These are phyloP conservation scores for Aspiorhynchus laticeps DNA, from an alignment of 2,113 vertebrate genomes.

Conservation along the genomic window DNA sequence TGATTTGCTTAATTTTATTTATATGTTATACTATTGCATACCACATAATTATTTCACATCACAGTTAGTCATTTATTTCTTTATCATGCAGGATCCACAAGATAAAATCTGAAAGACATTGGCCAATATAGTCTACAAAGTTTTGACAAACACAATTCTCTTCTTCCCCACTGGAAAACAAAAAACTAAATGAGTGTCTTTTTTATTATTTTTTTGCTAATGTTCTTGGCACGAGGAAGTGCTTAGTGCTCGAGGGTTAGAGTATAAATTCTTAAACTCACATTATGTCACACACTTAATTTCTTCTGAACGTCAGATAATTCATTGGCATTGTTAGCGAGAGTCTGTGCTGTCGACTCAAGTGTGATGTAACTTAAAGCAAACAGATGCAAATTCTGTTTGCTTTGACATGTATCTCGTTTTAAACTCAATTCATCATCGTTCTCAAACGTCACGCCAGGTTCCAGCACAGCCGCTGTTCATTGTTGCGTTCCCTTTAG, in stretches of 20 bases:
- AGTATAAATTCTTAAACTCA: slow-evolving; percentile 25
- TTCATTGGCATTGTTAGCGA: background rate
- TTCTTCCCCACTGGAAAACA: background rate
- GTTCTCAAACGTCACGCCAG: background rate
- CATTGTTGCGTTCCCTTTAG: background rate
- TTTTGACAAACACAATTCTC: background rate
- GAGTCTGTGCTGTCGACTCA: background rate
- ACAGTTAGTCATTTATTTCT: background rate
- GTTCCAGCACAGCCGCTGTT: background rate
- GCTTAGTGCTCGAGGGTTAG: background rate
- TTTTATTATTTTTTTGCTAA: background rate
- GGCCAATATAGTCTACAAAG: background rate
- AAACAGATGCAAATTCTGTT: slow-evolving; percentile 13
- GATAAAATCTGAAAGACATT: background rate
- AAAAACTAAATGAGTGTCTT: background rate
- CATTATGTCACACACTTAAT: slow-evolving; percentile 2
- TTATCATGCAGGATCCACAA: background rate
- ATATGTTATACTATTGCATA: background rate
- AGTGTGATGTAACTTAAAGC: background rate
- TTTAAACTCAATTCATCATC: background rate
- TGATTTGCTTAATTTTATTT: background rate
- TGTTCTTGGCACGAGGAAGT: background rate
- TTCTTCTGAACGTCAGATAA: background rate
- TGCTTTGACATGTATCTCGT: background rate
- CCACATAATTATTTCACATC: background rate